Evolutionary conservation across 2,888 invertebrate genomes (phyloP), one percentile per base, ranked within the genome.

Genomic region (Pardosa pseudoannulata): DNA sequence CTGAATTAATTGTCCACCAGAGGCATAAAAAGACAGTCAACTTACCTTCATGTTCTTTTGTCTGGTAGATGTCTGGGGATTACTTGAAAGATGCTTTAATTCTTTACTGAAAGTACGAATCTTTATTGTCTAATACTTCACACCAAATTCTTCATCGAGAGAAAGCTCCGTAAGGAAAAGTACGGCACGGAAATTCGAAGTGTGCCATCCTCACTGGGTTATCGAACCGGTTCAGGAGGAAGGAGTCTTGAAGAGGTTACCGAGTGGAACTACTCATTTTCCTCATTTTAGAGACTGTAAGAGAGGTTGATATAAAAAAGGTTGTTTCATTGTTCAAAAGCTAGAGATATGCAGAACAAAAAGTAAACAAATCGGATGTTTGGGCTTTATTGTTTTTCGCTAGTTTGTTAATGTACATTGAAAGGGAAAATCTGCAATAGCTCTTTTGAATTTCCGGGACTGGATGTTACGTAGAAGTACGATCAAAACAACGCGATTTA

Each of bases 181-280:
- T 56, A 23, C 16, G 56, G 19, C 56, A 56, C 56, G 56, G 56
- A 56, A 56, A 56, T 56, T 5, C 1, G 3, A 16, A 16, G 23
- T 56, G 56, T 56, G 56, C 56, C 56, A 56, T 56, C 56, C 56
- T 56, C 56, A 23, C 23, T 56, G 23, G 56, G 56, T 56, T 56
- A 23, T 16, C 56, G 56, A 56, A 56, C 56, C 56, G 56, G 56
- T 23, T 56, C 23, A 23, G 56, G 1, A 56, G 56, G 56, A 56
- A 23, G 56, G 23, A 23, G 56, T 23, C 23, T 23, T 6, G 41
- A 46, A 46, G 16, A 46, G 16, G 1, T 16, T 46, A 2, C 16
- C 9, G 16, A 46, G 41, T 46, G 41, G 41, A 46, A 46, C 41
- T 46, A 16, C 41, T 46, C 16, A 13, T 46, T 46, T 46, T 46